Conservation (phyloP, 1,140 invertebrate genomes). For the Campoletis sonorensis region DNA sequence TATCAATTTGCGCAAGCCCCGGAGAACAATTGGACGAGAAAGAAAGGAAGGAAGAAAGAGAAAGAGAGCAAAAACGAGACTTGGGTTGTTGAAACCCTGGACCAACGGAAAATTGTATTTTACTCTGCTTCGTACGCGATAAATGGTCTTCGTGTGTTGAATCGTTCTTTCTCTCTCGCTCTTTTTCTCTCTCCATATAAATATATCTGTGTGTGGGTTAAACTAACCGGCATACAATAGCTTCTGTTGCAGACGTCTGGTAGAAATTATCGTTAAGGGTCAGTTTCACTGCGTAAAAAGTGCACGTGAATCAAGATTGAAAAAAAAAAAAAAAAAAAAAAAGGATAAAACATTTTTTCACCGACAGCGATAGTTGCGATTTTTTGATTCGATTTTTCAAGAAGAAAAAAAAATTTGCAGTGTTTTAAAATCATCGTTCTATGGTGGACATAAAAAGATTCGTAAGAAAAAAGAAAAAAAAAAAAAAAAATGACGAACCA, state of each 20-base stretch:
- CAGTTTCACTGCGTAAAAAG: neutral
- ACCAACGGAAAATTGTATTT: slow-evolving; percentile 4
- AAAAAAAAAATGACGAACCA: no score
- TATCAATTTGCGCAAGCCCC: slow-evolving; percentile 10
- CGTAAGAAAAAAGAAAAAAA: no score
- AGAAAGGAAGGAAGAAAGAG: neutral
- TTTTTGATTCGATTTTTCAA: no score
- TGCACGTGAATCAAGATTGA: no score
- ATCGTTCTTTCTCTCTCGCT: no score
- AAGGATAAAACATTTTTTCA: no score
- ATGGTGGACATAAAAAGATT: no score
- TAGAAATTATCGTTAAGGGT: neutral
- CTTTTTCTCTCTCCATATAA: no score
- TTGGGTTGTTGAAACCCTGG: neutral
- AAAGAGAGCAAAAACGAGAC: neutral
- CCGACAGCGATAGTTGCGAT: no score
- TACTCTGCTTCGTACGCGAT: slow-evolving; percentile 2
- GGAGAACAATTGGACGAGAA: slow-evolving; percentile 5
- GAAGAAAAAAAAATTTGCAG: no score
- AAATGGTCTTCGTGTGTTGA: neutral
- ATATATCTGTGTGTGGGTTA: neutral
- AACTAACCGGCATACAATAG: neutral
- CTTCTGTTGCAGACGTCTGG: slow-evolving; percentile 10
- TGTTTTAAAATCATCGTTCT: no score
- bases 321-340: no score